Base-by-base conservation (phyloP, 2,113 vertebrate species). In the Heterochromis multidens region DNA sequence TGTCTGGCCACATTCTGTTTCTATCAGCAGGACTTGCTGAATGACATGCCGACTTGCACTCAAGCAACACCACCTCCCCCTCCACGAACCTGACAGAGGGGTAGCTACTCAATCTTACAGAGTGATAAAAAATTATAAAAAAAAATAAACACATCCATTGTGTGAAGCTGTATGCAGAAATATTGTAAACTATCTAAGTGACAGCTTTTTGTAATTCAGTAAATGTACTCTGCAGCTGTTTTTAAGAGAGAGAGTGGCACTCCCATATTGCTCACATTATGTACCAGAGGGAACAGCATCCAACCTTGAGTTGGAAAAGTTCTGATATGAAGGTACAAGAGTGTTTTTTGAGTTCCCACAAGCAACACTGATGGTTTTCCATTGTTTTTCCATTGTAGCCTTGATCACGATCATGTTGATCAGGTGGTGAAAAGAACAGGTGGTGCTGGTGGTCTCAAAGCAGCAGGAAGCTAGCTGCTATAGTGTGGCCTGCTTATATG, bases 1-100 rank as follows among this genome's bases (percentile, higher is more conserved):
- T 62, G 65, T 84, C 79, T 49, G 81, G 54, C n/a, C 72, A 87
- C 90, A 70, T 89, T 70, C 72, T 31, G 58, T 59, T 29, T 84
- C 7, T 84, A 29, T 63, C 14, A 27, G 76, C 67, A 59, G 74
- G 52, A 63, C 13, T n/a, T 61, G 58, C 16, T 37, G 57, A 80
- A 58, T 85, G 79, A 54, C 77, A 21, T 12, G 27, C 43, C 7
- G 65, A 49, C 65, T 4, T 52, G 67, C 25, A 52, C 10, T 74
- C 67, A 74, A 74, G 17, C 46, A 52, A 31, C 67, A 52, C 3
- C 17, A 74, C 11, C 10, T 74, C 46, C 43, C 49, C 17, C 16
- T 74, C 43, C 29, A 21, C 43, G 13, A 19, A 74, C 6, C 43
- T 31, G 67, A 31, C 27, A n/a, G 17, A 14, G 70, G 31, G 43